These are phyloP conservation scores for Anser brachyrhynchus DNA, from an alignment of 2,113 vertebrate species.

Conservation along the genomic window DNA sequence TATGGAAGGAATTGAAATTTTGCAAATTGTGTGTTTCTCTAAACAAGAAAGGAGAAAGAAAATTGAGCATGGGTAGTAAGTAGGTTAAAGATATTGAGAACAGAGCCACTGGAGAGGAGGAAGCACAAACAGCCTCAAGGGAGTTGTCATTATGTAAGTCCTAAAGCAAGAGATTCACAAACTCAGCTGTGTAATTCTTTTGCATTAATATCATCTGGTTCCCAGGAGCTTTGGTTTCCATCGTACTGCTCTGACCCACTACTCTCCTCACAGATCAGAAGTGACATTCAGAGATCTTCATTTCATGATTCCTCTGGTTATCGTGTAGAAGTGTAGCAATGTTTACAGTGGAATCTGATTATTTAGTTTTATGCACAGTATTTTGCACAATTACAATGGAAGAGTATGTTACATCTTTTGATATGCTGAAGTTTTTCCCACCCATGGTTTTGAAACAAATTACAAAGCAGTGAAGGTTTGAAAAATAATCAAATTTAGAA, in stretches of 20 bases:
- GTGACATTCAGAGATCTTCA: not conserved
- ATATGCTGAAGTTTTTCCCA: not conserved
- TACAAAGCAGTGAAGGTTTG: not conserved
- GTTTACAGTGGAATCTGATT: not conserved
- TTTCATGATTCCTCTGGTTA: not conserved
- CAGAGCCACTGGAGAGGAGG: not conserved
- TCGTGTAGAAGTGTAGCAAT: rapidly evolving
- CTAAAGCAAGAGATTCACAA: not conserved
- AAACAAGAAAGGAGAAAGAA: not conserved
- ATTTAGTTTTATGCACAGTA: not conserved
- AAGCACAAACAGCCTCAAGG: not conserved
- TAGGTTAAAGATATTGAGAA: not conserved
- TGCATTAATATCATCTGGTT: not conserved
- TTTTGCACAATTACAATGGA: not conserved
- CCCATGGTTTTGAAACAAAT: not conserved
- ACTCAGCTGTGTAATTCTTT: not conserved
- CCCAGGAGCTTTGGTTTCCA: not conserved
- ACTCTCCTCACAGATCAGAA: not conserved
- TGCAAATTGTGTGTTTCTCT: not conserved
- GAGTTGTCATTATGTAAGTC: not conserved
- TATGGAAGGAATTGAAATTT: not conserved
- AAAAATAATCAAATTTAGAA: slow-evolving; percentile 18
- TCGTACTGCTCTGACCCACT: not conserved
- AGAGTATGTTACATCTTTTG: not conserved
- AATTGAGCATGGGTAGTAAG: not conserved